phyloP scores from a whole-genome alignment of 2,113 vertebrate genomes.

The Xenopus laevis region DNA sequence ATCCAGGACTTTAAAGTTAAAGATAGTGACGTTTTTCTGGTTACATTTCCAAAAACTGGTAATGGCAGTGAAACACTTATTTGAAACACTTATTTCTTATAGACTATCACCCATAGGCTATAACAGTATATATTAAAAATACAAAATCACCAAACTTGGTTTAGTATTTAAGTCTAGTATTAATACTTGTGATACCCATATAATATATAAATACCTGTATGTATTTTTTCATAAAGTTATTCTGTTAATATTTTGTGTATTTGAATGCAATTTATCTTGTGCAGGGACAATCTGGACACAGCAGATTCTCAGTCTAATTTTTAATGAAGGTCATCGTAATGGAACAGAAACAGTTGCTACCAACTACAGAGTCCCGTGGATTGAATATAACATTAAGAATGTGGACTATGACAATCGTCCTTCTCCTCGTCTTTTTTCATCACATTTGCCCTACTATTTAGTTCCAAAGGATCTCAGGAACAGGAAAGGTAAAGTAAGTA shows the following conservation, averaged over 20 bases:
- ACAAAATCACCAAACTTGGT: no score
- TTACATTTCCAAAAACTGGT: conserved; percentile 65
- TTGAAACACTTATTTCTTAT: no score
- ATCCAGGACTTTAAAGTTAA: conserved; percentile 59
- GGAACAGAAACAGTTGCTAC: not conserved
- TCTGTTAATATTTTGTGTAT: no score
- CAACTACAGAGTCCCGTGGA: conserved; percentile 31
- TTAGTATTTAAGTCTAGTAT: no score
- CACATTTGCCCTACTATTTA: conserved; percentile 55
- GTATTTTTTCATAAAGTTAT: no score
- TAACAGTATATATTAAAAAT: no score
- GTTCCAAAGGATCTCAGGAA: conserved; percentile 51
- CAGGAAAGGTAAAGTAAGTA: conserved; percentile 49
- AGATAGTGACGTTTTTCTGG: conserved; percentile 60
- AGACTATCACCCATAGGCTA: no score
- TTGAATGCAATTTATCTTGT: conserved; percentile 10
- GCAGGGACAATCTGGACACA: conserved; percentile 59
- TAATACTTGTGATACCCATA: no score
- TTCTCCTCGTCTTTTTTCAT: conserved; percentile 45
- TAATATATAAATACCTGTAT: no score
- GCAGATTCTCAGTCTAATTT: conserved; percentile 56
- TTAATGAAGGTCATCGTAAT: conserved; percentile 50
- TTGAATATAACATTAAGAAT: not conserved
- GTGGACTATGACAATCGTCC: not conserved
- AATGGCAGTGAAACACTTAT: not conserved